Conservation (phyloP, 2,113 vertebrate species). For the Cyanoderma ruficeps region DNA sequence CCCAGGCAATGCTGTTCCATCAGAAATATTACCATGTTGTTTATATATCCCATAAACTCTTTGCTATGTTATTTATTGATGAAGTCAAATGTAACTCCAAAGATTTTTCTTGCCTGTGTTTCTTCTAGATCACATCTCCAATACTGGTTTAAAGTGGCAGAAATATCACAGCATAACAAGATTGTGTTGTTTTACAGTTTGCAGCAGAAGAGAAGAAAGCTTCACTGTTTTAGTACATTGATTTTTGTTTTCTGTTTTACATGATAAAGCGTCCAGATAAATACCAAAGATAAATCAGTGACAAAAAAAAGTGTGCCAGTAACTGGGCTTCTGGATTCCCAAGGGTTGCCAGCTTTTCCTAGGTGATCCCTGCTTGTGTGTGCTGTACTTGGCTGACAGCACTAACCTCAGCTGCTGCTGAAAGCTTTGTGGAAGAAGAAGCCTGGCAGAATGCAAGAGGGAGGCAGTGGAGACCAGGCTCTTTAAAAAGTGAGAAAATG, state of each 20-base stretch:
- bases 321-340: background rate
- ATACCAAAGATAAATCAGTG: background rate
- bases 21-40: background rate
- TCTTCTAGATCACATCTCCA: background rate
- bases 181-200: background rate
- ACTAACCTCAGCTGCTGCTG: background rate
- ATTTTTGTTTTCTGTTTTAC: background rate
- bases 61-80: background rate
- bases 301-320: background rate
- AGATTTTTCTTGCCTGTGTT: background rate
- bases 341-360: background rate
- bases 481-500: background rate
- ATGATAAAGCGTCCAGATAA: background rate
- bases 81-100: background rate
- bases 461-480: background rate
- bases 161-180: background rate
- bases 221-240: background rate
- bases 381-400: background rate
- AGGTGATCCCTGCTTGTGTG: background rate
- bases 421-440: background rate
- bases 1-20: background rate
- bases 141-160: background rate
- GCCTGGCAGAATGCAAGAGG: background rate
- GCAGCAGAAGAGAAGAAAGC: background rate
- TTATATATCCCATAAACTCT: background rate